Evolutionary conservation across 2,113 vertebrate species (phyloP), one percentile per base, ranked within the genome.

Genomic region (Saccopteryx leptura): DNA sequence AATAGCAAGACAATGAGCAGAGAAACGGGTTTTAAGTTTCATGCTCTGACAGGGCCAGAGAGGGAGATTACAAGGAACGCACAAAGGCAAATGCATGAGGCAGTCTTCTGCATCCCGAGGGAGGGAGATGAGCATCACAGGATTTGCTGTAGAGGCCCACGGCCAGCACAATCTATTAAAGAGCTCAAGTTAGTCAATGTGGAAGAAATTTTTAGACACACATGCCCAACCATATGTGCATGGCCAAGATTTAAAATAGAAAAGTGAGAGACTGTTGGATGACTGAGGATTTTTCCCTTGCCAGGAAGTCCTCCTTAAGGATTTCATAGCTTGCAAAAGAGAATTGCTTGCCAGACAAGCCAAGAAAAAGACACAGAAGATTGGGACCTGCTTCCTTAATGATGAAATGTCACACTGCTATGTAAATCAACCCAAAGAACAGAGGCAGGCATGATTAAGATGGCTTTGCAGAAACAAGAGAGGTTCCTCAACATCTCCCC

Each of bases 281-380:
- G 93, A 98, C 78, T 97, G 97, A 95, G 97, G 90, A 81, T 65
- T 96, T 97, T 98, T 97, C 97, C 96, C 80, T 97, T 96, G 97
- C 95, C 26, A 72, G 97, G 96, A 97, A 95, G 90, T 76, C 82
- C 75, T 95, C 95, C 91, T 93, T 88, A 96, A 92, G 92, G 96
- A 96, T 97, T 95, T 90, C 93, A 83, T 71, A 92, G 93, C 96
- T 97, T 81, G 88, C 95, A 97, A 95, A 97, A 95, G 90, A 95
- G 91, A 96, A 96, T n/a, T 95, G 95, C 96, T 97, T 97, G 97
- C 97, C 96, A 97, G 97, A 97, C 95, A 93, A 97, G 96, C 84
- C 93, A 97, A 97, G 95, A 97, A 98, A 98, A 97, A 96, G 96
- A 98, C 97, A 97, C 93, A 96, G 97, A 97, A 97, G 97, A 97